Base-by-base conservation (phyloP, 2,888 invertebrate species). In the Julus scanicus region DNA sequence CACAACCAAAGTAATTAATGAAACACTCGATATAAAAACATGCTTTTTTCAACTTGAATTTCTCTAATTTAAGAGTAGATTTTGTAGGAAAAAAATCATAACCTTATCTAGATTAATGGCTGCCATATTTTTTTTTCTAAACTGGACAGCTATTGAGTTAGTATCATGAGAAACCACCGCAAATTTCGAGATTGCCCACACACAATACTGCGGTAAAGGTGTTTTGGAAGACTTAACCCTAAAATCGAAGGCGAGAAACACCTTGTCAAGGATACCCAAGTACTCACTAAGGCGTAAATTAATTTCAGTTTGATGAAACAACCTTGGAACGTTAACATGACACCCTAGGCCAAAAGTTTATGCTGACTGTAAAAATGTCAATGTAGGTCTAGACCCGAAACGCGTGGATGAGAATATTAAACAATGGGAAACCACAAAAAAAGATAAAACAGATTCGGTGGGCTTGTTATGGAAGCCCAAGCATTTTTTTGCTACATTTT, bases 261-360 rank as follows among this genome's bases (percentile, higher is more conserved):
- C 80, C 80, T 80, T 39, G 80, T 37, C 80, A 80, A 80, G 80
- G 80, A 80, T 80, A 71, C 71, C 71, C n/a, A n/a, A 71, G 29
- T 71, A 39, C 37, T 80, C 80, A 15, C 80, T 37, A 80, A 80
- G 80, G 80, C 80, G 80, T 80, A 80, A 80, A 80, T 80, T 80
- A 80, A 80, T 80, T 80, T 80, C 37, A 13, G 3, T 15, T 80
- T 80, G 80, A 80, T 80, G 80, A 37, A 80, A 80, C 80, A 80
- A 80, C 80, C 80, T 80, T 80, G 80, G 37, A 80, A 80, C 80
- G 80, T 15, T 80, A 80, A 80, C 80, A 80, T 80, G 80, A 37
- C 80, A 80, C 80, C 80, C 80, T 80, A 80, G 80, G 80, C 80
- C 80, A 80, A 80, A 80, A 80, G 80, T 80, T 80, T 80, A 80